Evolutionary conservation across 2,797 vertebrate species (phyloP).

Genomic region (Pantherophis alleghaniensis): DNA sequence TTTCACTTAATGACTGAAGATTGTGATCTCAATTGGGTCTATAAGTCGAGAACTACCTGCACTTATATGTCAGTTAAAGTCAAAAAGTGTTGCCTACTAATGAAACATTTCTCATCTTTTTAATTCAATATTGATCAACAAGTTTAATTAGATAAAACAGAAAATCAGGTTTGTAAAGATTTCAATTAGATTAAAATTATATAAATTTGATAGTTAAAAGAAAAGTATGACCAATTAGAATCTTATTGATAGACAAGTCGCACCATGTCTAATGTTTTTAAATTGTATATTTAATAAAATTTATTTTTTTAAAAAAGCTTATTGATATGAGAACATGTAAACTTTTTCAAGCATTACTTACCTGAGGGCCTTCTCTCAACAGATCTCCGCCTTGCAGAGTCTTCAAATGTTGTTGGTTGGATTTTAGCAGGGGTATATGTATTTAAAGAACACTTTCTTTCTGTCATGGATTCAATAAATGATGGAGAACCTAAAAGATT

Average conservation of each 20-base stretch:
- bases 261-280: too few relatives aligned
- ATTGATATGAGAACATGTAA: constrained; percentile 2
- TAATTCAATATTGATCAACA: not conserved
- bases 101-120: not conserved
- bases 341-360: constrained; percentile 46
- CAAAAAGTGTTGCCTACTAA: not conserved
- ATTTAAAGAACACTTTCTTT: constrained; percentile 82
- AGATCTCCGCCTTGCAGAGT: constrained; percentile 61
- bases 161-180: not conserved
- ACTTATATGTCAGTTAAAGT: not conserved
- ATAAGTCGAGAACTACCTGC: not conserved
- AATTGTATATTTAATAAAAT: too few relatives aligned
- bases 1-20: not conserved
- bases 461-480: constrained; percentile 63
- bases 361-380: constrained; percentile 55
- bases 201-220: not conserved
- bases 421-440: constrained; percentile 84
- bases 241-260: not conserved
- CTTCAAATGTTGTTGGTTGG: constrained; percentile 77
- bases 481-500: constrained; percentile 58
- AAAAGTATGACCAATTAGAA: constrained; percentile 20
- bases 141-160: not conserved
- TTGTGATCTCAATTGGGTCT: not conserved
- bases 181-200: not conserved
- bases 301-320: not conserved